phyloP scores from a whole-genome alignment of 1,140 invertebrate genomes.

The Brachionus paranguensis region DNA sequence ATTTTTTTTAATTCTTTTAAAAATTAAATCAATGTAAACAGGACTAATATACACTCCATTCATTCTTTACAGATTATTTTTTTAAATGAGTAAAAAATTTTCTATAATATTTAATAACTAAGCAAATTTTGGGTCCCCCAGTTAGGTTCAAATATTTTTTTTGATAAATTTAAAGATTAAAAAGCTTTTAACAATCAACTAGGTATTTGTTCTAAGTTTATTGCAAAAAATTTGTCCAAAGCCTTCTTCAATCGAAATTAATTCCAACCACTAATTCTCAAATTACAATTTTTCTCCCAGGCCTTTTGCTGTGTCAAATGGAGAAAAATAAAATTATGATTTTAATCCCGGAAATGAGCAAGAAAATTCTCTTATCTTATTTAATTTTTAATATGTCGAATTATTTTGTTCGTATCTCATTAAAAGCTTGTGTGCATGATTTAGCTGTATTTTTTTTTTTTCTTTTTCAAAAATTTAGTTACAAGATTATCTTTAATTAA shows the following conservation, averaged over 20 bases:
- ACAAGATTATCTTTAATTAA: not conserved
- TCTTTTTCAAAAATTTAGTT: not conserved
- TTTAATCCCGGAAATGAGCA: not conserved
- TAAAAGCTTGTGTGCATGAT: not conserved
- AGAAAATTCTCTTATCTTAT: not conserved
- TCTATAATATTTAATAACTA: too few relatives aligned
- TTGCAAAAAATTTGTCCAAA: too few relatives aligned
- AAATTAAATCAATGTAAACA: too few relatives aligned
- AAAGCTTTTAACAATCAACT: too few relatives aligned
- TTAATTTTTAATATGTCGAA: not conserved
- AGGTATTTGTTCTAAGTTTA: too few relatives aligned
- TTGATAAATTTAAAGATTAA: too few relatives aligned
- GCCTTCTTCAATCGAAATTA: not conserved
- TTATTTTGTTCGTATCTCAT: not conserved
- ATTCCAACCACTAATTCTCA: not conserved
- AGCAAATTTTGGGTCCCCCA: too few relatives aligned
- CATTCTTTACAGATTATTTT: too few relatives aligned
- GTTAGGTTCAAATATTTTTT: too few relatives aligned
- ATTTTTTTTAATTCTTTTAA: too few relatives aligned
- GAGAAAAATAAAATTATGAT: not conserved
- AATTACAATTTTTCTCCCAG: not conserved
- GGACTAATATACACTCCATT: too few relatives aligned
- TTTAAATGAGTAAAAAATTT: too few relatives aligned
- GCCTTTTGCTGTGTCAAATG: not conserved
- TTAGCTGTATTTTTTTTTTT: not conserved